Percentiles rank a stretch among this genome's conserved stretches.
phyloP scores from a whole-genome alignment of 2,113 vertebrate genomes.

The Thamnophis sirtalis region DNA sequence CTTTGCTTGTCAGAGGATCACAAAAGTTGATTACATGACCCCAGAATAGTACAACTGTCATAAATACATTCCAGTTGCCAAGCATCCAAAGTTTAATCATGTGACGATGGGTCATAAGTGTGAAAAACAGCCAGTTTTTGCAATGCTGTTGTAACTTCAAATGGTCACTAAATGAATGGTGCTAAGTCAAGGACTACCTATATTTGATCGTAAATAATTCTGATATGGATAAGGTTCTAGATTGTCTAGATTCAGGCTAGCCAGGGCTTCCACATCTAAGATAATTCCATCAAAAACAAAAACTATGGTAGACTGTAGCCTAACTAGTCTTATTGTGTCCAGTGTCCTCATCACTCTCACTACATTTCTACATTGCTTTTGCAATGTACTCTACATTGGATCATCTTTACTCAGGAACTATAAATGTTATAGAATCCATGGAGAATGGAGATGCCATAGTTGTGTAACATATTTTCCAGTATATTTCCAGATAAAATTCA shows the following conservation, averaged over 20 bases:
- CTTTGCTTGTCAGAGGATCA: neutral
- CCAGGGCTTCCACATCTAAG: neutral
- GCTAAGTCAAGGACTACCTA: neutral
- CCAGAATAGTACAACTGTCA: neutral
- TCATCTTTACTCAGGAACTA: neutral
- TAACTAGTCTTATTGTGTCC: neutral
- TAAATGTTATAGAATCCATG: neutral
- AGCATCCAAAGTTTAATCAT: neutral
- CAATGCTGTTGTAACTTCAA: neutral
- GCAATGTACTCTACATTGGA: neutral
- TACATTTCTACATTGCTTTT: too few relatives aligned
- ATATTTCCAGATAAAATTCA: neutral
- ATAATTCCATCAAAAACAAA: neutral
- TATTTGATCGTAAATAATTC: neutral
- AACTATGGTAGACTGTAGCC: neutral
- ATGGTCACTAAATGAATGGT: neutral
- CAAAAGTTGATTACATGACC: neutral
- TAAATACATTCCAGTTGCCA: neutral
- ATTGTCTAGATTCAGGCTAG: neutral
- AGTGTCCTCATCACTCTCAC: neutral
- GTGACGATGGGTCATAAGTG: neutral
- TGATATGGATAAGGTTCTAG: neutral
- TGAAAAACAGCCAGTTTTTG: neutral
- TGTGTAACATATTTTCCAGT: neutral
- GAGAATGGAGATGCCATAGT: neutral